Percentiles rank a stretch among this genome's conserved stretches.
phyloP scores from a whole-genome alignment of 2,888 invertebrate species.

The Flexamia atlantica region DNA sequence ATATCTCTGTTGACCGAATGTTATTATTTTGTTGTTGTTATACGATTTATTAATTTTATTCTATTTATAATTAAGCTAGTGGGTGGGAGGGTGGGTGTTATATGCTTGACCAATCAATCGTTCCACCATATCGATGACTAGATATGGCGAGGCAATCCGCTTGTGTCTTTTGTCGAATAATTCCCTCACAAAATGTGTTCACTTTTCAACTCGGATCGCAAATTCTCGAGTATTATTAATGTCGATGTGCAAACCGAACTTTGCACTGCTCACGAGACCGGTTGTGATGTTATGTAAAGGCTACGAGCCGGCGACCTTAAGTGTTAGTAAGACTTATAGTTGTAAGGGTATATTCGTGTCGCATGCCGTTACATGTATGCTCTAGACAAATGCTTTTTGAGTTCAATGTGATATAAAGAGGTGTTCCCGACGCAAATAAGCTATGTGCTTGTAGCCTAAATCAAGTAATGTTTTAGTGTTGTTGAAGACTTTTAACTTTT shows the following conservation, averaged over 20 bases:
- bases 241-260: conserved; percentile 52
- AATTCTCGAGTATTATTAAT: conserved; percentile 53
- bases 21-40: conserved; percentile 67
- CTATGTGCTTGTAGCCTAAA: conserved; percentile 59
- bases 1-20: conserved; percentile 64
- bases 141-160: conserved; percentile 50
- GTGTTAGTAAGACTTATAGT: conserved; percentile 60
- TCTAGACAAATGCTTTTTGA: conserved; percentile 60
- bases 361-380: conserved; percentile 57
- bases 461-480: conserved; percentile 54
- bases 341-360: conserved; percentile 54
- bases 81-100: conserved; percentile 48
- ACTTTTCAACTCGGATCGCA: conserved; percentile 56
- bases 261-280: conserved; percentile 65
- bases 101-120: conserved; percentile 62
- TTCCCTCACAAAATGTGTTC: conserved; percentile 67
- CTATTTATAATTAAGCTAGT: conserved; percentile 59
- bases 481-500: conserved; percentile 48
- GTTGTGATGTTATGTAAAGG: conserved; percentile 62
- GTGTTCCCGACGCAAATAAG: conserved; percentile 50
- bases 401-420: conserved; percentile 58
- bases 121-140: conserved; percentile 57
- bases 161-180: conserved; percentile 58
- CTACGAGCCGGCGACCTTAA: conserved; percentile 27
- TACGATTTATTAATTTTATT: conserved; percentile 65